These are phyloP conservation scores for Lamprotornis superbus DNA, from an alignment of 2,113 vertebrate genomes.

Conservation along the genomic window DNA sequence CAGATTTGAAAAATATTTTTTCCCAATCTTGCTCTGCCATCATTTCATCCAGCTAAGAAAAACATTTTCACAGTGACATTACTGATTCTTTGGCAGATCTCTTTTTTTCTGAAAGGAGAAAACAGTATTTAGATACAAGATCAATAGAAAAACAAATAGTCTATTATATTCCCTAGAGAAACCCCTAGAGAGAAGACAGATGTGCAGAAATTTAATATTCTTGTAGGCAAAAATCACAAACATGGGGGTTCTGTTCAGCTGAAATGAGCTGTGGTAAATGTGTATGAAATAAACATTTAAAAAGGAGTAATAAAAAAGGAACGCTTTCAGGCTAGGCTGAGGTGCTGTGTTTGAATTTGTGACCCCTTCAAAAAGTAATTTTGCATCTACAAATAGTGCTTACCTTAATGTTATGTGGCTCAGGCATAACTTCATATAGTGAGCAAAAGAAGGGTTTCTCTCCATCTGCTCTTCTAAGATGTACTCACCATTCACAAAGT, in stretches of 20 bases:
- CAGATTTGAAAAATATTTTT: constrained; percentile 54
- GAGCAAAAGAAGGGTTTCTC: neutral
- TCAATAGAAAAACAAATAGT: constrained; percentile 63
- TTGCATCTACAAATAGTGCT: neutral
- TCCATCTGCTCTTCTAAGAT: neutral
- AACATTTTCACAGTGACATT: constrained; percentile 57
- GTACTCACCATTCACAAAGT: neutral
- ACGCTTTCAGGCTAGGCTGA: neutral
- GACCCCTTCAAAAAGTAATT: constrained; percentile 5
- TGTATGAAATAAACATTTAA: constrained; percentile 26
- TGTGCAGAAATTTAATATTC: constrained; percentile 55
- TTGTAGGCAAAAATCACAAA: constrained; percentile 55
- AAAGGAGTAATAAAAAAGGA: neutral
- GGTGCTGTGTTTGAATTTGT: constrained; percentile 35
- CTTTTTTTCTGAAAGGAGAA: constrained; percentile 27
- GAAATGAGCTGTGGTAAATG: constrained; percentile 47
- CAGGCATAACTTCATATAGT: neutral
- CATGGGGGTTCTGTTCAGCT: constrained; percentile 14
- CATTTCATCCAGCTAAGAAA: constrained; percentile 32
- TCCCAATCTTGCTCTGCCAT: constrained; percentile 40
- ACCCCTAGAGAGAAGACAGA: constrained; percentile 32
- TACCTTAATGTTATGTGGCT: neutral
- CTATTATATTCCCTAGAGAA: constrained; percentile 51
- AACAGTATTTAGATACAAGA: constrained; percentile 61
- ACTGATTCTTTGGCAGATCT: constrained; percentile 53